Percentiles rank a stretch among this genome's conserved stretches.
These are phyloP conservation scores for Standfussiana lucernea DNA, from an alignment of 2,888 invertebrate species.

Conservation along the genomic window DNA sequence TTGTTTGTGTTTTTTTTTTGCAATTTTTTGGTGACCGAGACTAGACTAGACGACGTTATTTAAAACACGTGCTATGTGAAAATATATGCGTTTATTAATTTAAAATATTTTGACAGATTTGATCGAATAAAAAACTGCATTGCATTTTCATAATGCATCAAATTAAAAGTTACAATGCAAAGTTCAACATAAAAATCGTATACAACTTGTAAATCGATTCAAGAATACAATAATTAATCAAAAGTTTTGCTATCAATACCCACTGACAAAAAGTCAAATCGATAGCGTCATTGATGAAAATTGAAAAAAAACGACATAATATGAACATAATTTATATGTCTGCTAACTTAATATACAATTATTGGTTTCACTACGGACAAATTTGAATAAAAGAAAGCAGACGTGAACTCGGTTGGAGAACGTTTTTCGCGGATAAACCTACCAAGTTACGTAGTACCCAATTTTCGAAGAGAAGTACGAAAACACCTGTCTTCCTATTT, in stretches of 20 bases:
- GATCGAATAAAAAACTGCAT: constrained; percentile 17
- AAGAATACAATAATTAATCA: constrained; percentile 46
- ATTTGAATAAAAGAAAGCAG: constrained; percentile 82
- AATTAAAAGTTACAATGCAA: constrained; percentile 12
- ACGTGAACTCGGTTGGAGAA: constrained; percentile 66
- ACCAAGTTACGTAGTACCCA: constrained; percentile 61
- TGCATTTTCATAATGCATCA: constrained; percentile 25
- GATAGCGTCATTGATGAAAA: constrained; percentile 50
- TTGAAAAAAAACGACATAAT: constrained; percentile 55
- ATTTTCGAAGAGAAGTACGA: constrained; percentile 49
- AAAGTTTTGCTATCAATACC: constrained; percentile 38
- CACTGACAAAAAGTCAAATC: constrained; percentile 45
- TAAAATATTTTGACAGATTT: constrained; percentile 9
- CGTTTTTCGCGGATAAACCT: constrained; percentile 70
- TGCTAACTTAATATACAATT: constrained; percentile 72
- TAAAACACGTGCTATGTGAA: constrained; percentile 7
- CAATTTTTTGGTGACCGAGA: neutral
- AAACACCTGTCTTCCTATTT: constrained; percentile 52
- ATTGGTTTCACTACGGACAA: constrained; percentile 76
- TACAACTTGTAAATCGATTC: constrained; percentile 20
- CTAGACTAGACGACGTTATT: neutral
- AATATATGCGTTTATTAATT: neutral
- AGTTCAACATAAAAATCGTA: constrained; percentile 8
- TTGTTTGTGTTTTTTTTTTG: constrained; percentile 28
- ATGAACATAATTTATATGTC: constrained; percentile 72